Evolutionary conservation across 2,797 vertebrate genomes (phyloP), one percentile per base, ranked within the genome.

Genomic region (Clamator glandarius): DNA sequence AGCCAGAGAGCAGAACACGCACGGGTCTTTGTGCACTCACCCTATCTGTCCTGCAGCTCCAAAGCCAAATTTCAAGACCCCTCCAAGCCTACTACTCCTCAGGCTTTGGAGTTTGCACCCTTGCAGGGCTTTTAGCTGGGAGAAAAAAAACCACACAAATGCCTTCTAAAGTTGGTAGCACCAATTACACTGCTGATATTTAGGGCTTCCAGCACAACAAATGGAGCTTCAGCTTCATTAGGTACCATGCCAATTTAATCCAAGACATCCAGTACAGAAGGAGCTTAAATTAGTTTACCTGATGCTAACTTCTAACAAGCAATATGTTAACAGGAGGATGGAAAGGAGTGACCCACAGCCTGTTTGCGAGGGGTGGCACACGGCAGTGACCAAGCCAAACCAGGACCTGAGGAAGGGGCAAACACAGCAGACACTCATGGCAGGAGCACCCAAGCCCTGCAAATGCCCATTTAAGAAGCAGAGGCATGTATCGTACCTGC

Each of bases 151-250:
- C 3, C 29, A 64, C 35, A 55, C 31, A 85, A 87, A 80, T 72
- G 39, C 11, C 76, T 93, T 31, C 58, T 44, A 9, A 81, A 94
- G 69, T 17, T 3, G 62, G 87, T 46, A 85, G 55, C 87, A 92
- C 87, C 93, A 85, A 94, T 95, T 95, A 77, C 90, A 23, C 89
- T 36, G 55, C 84, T 95, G 96, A 94, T 96, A 96, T 94, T 96
- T 95, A 95, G 94, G 92, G 89, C 93, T 96, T 96, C 89, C 90
- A 89, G 79, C 67, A 79, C 83, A 82, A 87, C 94, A 88, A 93
- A 94, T 94, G 96, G 83, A 92, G 86, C 86, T 89, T 74, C 79
- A 83, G 93, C 95, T 92, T 93, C 82, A 91, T 94, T 94, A 95
- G 95, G 77, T 94, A 84, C 82, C 28, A 39, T 90, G 96, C 97